Base-by-base conservation (phyloP, 2,888 invertebrate species). In the Rhabditoides inermis region DNA sequence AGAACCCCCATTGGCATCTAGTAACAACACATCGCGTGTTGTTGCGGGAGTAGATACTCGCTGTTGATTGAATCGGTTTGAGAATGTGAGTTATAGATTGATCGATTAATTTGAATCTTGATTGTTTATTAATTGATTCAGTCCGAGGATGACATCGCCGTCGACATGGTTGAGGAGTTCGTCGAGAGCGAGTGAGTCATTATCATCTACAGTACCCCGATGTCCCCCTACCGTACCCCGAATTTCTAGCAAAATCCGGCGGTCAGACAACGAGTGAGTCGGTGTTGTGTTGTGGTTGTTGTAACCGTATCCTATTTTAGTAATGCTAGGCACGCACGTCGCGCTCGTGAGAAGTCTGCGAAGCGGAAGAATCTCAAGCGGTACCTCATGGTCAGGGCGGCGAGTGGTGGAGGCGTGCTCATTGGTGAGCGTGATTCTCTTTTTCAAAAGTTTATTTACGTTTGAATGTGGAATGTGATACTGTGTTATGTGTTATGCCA, bases 381-480 rank as follows among this genome's bases (percentile, higher is more conserved):
- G 37, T 83, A 82, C 70, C 82, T 83, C 41, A 76, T 83, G 63
- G 83, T 85, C 52, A 83, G 84, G n/a, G 77, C 83, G 37, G 84
- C 84, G 3, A 82, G 84, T 12, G 77, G 84, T 36, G 84, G 84
- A 3, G 85, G 84, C 36, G 82, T 84, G 12, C 74, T 84, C 39
- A 80, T 84, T 56, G 81, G 80, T 77, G 49, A 45, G 50, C 36
- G 15, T 10, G 7, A 7, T 40, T n/a, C 20, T 20, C 40, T 18
- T 12, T 5, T 18, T n/a, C n/a, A n/a, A n/a, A n/a, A n/a, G n/a
- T n/a, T n/a, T n/a, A n/a, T n/a, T n/a, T n/a, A n/a, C n/a, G n/a
- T n/a, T n/a, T n/a, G n/a, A n/a, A n/a, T n/a, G n/a, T n/a, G n/a
- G n/a, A n/a, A n/a, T n/a, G n/a, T n/a, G n/a, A n/a, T n/a, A n/a